phyloP scores from a whole-genome alignment of 2,888 invertebrate species.

The Ypsolopha scabrella region DNA sequence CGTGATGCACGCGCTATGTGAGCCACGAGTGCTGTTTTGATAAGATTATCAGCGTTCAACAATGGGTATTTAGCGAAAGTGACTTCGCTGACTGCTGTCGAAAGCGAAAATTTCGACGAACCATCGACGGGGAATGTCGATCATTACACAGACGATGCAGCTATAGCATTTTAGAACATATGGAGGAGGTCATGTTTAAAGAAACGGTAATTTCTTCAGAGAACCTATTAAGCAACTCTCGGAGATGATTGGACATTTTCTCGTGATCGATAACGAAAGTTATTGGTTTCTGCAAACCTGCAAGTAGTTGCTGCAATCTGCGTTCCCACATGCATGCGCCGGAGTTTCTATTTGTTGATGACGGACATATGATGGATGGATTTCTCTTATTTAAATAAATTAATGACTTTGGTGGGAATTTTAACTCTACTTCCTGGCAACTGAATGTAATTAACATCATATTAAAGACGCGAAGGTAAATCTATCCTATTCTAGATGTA shows the following conservation, averaged over 20 bases:
- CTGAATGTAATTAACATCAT: too few relatives aligned
- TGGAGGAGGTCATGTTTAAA: background rate
- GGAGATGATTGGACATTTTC: conserved; percentile 1
- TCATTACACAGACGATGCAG: background rate
- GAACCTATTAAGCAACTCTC: background rate
- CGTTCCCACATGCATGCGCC: background rate
- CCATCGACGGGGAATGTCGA: conserved; percentile 7
- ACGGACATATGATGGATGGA: background rate
- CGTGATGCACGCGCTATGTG: conserved; percentile 16
- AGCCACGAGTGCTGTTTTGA: conserved; percentile 10
- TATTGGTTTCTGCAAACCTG: background rate
- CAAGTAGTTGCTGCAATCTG: background rate
- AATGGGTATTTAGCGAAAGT: conserved; percentile 27
- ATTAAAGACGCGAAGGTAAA: too few relatives aligned
- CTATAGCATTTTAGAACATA: background rate
- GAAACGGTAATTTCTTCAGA: background rate
- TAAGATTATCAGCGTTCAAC: conserved; percentile 17
- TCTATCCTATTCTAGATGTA: too few relatives aligned
- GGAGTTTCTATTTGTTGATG: background rate
- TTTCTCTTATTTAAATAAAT: background rate
- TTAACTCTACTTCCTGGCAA: too few relatives aligned
- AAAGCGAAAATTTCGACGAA: conserved; percentile 20
- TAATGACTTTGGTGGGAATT: too few relatives aligned
- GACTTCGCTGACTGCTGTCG: conserved; percentile 14
- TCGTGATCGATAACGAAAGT: background rate